Percentiles rank a stretch among this genome's conserved stretches.
phyloP scores from a whole-genome alignment of 2,113 vertebrate genomes.

The Rhinoptilus africanus region DNA sequence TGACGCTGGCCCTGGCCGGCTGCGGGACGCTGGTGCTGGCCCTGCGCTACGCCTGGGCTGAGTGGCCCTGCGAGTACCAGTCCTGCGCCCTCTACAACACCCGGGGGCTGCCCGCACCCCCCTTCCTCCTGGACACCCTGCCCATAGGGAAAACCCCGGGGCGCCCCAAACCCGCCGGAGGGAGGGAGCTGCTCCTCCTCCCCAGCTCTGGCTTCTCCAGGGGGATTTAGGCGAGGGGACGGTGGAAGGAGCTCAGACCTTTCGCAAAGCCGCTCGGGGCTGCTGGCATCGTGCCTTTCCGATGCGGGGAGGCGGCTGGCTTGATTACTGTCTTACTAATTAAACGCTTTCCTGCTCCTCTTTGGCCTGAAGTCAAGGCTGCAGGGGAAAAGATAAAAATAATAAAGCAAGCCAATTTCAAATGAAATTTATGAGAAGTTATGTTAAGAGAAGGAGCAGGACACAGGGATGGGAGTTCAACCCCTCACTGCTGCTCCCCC shows the following conservation, averaged over 20 bases:
- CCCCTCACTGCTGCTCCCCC: background rate
- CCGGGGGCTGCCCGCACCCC: conserved; percentile 80
- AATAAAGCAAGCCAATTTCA: background rate
- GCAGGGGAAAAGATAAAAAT: rapidly evolving
- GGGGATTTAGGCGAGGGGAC: background rate
- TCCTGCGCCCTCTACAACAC: conserved; percentile 82
- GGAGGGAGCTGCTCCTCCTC: background rate
- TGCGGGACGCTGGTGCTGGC: conserved; percentile 57
- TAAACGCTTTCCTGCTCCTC: background rate
- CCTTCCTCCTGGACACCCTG: conserved; percentile 66
- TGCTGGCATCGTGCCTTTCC: background rate
- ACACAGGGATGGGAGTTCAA: background rate
- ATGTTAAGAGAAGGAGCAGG: background rate
- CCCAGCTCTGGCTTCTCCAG: rapidly evolving
- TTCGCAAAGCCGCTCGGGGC: background rate
- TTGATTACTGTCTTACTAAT: background rate
- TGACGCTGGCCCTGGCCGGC: conserved; percentile 56
- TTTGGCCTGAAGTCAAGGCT: background rate
- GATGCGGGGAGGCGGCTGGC: background rate
- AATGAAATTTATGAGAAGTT: background rate
- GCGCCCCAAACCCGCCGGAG: rapidly evolving
- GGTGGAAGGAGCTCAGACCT: background rate
- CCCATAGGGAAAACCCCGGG: rapidly evolving
- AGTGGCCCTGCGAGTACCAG: conserved; percentile 88
- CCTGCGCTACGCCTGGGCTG: conserved; percentile 86